Conservation (phyloP, 2,113 vertebrate species). For the Heliornis fulica region DNA sequence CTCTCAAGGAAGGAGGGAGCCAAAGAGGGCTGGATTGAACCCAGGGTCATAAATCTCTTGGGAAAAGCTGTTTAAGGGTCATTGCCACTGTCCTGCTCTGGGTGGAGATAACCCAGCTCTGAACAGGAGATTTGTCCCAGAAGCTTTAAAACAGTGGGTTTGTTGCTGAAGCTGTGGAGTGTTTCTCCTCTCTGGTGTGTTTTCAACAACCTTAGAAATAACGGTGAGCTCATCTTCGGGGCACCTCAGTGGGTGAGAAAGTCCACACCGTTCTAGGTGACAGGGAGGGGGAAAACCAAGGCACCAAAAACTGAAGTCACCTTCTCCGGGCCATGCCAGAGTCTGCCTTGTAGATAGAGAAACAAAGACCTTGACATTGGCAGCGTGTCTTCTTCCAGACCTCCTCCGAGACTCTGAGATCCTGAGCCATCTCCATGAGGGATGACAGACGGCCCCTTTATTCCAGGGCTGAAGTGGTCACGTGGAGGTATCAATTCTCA, state of each 20-base stretch:
- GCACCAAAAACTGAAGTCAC: background rate
- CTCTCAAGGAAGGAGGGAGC: background rate
- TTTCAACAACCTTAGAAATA: background rate
- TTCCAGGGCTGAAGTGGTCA: background rate
- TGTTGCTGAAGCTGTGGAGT: background rate
- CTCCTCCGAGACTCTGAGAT: too few species aligned
- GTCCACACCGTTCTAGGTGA: background rate
- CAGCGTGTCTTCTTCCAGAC: background rate
- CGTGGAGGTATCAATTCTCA: background rate
- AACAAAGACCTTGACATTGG: too few species aligned
- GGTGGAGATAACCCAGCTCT: too few species aligned
- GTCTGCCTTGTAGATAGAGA: background rate
- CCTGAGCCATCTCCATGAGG: rapidly evolving
- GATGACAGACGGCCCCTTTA: background rate
- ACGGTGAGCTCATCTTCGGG: background rate
- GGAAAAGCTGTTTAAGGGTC: too few species aligned
- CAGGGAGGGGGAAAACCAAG: background rate
- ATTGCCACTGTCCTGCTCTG: too few species aligned
- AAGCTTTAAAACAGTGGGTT: background rate
- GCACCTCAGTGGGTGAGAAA: background rate
- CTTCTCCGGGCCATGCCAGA: background rate
- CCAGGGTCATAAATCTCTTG: too few species aligned
- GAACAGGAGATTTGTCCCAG: too few species aligned
- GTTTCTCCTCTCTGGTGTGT: background rate
- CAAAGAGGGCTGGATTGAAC: background rate